A percentile compares a stretch with the other conserved stretches of the same genome.
These are phyloP conservation scores for Staurois parvus DNA, from an alignment of 2,797 vertebrate species.

Conservation along the genomic window DNA sequence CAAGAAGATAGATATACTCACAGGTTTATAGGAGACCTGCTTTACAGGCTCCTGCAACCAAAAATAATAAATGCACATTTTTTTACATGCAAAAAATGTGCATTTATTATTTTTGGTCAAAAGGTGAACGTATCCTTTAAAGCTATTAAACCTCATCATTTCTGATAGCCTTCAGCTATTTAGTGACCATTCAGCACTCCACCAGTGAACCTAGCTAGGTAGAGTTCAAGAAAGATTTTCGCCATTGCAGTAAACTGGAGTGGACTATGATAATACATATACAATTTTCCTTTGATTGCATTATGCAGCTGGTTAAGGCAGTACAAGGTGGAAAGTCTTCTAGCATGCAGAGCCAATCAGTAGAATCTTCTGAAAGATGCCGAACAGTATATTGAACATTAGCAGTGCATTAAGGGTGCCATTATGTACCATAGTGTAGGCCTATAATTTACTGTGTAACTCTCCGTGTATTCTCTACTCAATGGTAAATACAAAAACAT, in stretches of 20 bases:
- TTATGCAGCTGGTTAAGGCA: conserved; percentile 31
- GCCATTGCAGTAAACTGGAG: neutral
- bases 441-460: conserved; percentile 33
- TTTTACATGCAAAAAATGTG: too few species aligned
- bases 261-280: conserved; percentile 11
- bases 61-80: too few species aligned
- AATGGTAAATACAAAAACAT: conserved; percentile 9
- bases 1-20: too few species aligned
- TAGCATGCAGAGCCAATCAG: conserved; percentile 21
- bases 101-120: too few species aligned
- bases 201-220: neutral
- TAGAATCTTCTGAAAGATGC: neutral
- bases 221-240: neutral
- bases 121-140: too few species aligned
- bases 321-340: neutral
- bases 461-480: neutral
- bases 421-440: conserved; percentile 8
- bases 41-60: too few species aligned
- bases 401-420: neutral
- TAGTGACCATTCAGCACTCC: neutral
- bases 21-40: too few species aligned
- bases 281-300: conserved; percentile 42
- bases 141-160: neutral
- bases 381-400: neutral
- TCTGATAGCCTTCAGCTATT: neutral